A percentile compares a stretch with the other conserved stretches of the same genome.
Evolutionary conservation across 2,113 vertebrate genomes (phyloP).

Genomic region (Platycercus adscitus): DNA sequence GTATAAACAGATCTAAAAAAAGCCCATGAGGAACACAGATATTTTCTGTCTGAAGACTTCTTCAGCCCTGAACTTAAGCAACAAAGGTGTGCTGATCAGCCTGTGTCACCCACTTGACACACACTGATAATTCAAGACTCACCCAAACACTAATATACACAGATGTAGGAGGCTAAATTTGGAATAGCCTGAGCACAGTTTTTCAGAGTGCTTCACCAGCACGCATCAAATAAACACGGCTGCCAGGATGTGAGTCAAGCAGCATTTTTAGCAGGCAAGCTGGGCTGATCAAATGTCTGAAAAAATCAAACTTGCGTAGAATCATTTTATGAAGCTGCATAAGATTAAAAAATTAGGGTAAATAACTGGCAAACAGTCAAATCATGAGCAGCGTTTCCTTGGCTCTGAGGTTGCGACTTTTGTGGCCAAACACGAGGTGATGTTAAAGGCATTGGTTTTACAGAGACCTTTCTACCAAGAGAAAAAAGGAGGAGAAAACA

Average conservation of each 20-base stretch:
- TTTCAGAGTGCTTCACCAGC: conserved; percentile 1
- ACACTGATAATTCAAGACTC: background rate
- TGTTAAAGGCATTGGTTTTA: background rate
- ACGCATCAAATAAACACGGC: conserved; percentile 14
- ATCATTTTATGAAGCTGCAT: background rate
- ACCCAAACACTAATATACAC: conserved; percentile 32
- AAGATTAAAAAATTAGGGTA: background rate
- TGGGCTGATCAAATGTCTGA: conserved; percentile 6
- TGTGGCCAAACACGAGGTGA: background rate
- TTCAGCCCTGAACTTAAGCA: background rate
- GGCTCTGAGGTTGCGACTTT: background rate
- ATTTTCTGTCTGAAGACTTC: background rate
- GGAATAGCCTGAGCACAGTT: background rate
- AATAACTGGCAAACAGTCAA: background rate
- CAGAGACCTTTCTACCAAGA: background rate
- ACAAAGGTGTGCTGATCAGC: background rate
- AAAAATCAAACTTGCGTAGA: background rate
- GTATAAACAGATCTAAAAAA: conserved; percentile 31
- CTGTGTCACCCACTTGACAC: background rate
- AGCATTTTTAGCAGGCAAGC: conserved; percentile 33
- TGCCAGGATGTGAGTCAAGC: conserved; percentile 58
- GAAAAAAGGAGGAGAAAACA: background rate
- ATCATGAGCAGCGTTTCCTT: background rate
- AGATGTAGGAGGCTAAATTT: conserved; percentile 18
- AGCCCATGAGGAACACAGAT: background rate